Evolutionary conservation across 1,140 invertebrate genomes (phyloP).

Genomic region (Mamestra configurata): DNA sequence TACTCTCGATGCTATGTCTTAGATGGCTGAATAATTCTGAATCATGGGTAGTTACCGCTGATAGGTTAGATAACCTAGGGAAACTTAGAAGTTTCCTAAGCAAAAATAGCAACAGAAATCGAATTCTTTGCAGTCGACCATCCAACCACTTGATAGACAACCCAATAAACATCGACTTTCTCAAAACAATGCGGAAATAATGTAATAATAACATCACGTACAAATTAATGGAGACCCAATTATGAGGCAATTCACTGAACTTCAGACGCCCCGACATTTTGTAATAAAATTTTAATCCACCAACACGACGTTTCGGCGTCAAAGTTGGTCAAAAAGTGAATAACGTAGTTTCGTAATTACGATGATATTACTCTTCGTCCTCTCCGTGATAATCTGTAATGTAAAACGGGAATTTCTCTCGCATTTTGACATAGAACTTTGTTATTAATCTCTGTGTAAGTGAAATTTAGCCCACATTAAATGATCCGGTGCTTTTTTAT

Average conservation of each 20-base stretch:
- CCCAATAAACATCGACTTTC: neutral
- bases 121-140: no score
- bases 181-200: slow-evolving; percentile 13
- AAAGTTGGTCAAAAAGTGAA: slow-evolving; percentile 39
- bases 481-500: no score
- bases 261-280: slow-evolving; percentile 50
- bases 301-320: slow-evolving; percentile 37
- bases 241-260: slow-evolving; percentile 55
- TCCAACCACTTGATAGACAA: no score
- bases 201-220: slow-evolving; percentile 22
- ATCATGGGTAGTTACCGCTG: no score
- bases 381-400: neutral
- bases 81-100: neutral
- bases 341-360: slow-evolving; percentile 31
- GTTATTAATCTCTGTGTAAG: neutral
- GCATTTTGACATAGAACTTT: neutral
- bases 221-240: slow-evolving; percentile 54
- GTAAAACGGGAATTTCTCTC: neutral
- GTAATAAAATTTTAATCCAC: slow-evolving; percentile 61
- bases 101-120: no score
- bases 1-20: no score
- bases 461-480: neutral
- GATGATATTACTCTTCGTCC: slow-evolving; percentile 13
- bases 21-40: no score
- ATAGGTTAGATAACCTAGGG: neutral